These are phyloP conservation scores for Cephus sareptanus DNA, from an alignment of 2,888 invertebrate species.

Conservation along the genomic window DNA sequence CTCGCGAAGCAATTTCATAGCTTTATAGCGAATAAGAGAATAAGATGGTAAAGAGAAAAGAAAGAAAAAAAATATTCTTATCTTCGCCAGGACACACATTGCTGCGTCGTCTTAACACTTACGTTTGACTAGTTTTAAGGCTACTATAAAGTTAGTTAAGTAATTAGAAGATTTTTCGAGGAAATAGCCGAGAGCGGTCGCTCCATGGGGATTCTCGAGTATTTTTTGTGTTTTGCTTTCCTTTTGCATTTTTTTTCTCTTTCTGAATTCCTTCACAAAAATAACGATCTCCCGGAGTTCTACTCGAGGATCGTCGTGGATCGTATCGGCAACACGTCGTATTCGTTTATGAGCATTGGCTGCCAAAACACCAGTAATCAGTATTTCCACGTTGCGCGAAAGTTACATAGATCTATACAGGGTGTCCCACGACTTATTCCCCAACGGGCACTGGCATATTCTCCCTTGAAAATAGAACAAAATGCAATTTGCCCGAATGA, in stretches of 20 bases:
- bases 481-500: too few species aligned
- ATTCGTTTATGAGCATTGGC: conserved; percentile 13
- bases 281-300: not conserved
- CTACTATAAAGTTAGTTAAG: not conserved
- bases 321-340: not conserved
- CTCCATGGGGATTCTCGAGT: not conserved
- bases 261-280: too few species aligned
- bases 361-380: conserved; percentile 25
- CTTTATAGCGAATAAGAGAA: too few species aligned
- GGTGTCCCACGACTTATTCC: too few species aligned
- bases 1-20: too few species aligned
- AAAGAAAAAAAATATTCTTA: not conserved
- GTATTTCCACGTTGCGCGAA: conserved; percentile 13
- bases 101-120: conserved; percentile 8
- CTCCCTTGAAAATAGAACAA: too few species aligned
- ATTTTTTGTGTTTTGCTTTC: too few species aligned
- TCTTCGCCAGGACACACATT: not conserved
- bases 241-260: too few species aligned
- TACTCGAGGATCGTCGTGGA: not conserved
- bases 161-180: not conserved
- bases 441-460: too few species aligned
- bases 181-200: not conserved
- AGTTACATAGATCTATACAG: not conserved
- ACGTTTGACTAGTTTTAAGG: conserved; percentile 22
- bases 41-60: too few species aligned